These are phyloP conservation scores for Zygaena filipendulae DNA, from an alignment of 2,888 invertebrate genomes.

Conservation along the genomic window DNA sequence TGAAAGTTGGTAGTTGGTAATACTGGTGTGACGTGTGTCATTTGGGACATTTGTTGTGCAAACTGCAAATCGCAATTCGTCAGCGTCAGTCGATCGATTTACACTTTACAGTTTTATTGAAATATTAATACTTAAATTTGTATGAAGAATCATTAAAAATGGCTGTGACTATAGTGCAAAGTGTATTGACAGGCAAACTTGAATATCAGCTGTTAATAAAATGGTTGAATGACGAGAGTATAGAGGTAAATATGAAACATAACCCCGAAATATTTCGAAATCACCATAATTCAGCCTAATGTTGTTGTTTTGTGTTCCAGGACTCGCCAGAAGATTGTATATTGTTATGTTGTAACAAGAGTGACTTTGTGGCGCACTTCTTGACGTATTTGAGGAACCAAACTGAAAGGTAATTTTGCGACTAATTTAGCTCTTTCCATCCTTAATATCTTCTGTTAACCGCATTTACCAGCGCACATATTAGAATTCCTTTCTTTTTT, in stretches of 20 bases:
- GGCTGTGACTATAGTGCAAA: slow-evolving; percentile 58
- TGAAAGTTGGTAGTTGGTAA: no score
- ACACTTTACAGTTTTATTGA: no score
- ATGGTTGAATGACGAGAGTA: slow-evolving; percentile 50
- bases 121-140: no score
- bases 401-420: slow-evolving; percentile 64
- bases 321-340: slow-evolving; percentile 43
- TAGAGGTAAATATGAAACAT: slow-evolving; percentile 48
- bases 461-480: no score
- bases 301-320: slow-evolving; percentile 29
- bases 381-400: slow-evolving; percentile 64
- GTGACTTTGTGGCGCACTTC: slow-evolving; percentile 69
- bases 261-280: no score
- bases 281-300: neutral
- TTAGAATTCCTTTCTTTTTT: no score
- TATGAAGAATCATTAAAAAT: slow-evolving; percentile 30
- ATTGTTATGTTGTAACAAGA: slow-evolving; percentile 41
- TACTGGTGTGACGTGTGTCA: no score
- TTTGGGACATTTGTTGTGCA: no score
- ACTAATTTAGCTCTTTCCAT: no score
- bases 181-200: slow-evolving; percentile 50
- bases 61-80: no score
- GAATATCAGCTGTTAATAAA: slow-evolving; percentile 37
- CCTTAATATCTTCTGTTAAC: no score
- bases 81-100: slow-evolving; percentile 28